Conservation (phyloP, 2,797 vertebrate species). For the Sebastes baramenuke region DNA sequence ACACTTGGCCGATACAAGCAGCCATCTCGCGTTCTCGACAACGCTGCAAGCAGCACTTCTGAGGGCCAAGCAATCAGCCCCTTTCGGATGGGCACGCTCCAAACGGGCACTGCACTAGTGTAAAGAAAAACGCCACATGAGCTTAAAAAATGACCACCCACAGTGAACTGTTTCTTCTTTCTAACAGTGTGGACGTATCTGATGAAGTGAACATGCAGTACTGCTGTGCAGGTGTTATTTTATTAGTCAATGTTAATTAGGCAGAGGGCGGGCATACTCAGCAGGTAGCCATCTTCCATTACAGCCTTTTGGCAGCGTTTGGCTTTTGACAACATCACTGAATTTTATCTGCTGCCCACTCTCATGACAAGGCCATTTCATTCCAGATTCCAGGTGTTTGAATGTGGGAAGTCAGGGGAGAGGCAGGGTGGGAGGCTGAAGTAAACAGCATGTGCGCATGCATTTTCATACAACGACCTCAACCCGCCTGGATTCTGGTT, state of each 20-base stretch:
- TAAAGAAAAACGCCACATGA: background rate
- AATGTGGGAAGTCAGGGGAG: conserved; percentile 70
- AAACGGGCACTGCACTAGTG: too few species aligned
- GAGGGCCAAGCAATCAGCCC: too few species aligned
- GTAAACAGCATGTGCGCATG: conserved; percentile 81
- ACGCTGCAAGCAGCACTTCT: too few species aligned
- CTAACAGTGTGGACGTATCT: background rate
- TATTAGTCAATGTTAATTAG: conserved; percentile 57
- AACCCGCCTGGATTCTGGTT: conserved; percentile 50
- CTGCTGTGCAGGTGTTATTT: conserved; percentile 33
- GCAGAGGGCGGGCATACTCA: conserved; percentile 25
- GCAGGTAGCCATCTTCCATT: conserved; percentile 44
- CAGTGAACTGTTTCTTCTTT: background rate
- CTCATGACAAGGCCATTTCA: conserved; percentile 46
- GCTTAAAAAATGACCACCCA: background rate
- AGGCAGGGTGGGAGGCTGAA: conserved; percentile 71
- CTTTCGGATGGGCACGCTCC: too few species aligned
- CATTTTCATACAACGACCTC: conserved; percentile 67
- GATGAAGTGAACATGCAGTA: conserved; percentile 28
- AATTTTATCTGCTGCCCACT: conserved; percentile 55
- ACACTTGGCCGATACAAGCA: too few species aligned
- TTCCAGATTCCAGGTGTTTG: conserved; percentile 68
- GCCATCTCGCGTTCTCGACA: too few species aligned
- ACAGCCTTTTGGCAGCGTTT: conserved; percentile 47
- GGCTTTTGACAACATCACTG: conserved; percentile 41